Evolutionary conservation across 1,140 invertebrate genomes (phyloP), one percentile per base, ranked within the genome.

Genomic region (Drosophila bipectinata): DNA sequence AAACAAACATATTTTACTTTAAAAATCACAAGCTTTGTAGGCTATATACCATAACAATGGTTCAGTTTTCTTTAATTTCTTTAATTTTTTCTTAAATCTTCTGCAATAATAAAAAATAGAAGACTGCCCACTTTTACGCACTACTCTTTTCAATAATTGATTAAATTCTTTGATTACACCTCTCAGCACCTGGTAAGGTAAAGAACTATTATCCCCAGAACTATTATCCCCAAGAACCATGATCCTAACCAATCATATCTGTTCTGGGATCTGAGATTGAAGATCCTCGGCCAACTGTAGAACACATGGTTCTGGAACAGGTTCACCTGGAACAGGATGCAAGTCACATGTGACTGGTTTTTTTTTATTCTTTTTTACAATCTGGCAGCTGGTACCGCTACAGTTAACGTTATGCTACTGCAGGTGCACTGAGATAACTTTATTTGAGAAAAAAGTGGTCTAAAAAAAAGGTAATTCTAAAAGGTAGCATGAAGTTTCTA

Each of bases 241-340:
- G 10, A 12, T 37, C 34, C 34, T 37, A 37, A n/a, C 34, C 34
- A 37, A n/a, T 37, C 34, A 37, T 24, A 41, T 44, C 48, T 12
- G 18, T 37, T 53, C 14, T 10, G 15, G 12, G 47, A 41, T 44
- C 48, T 6, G 18, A 28, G 26, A 37, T 53, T 10, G 10, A 8
- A 24, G 47, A 49, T 26, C 47, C 47, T 28, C 15, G 4, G 39
- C 26, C 34, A 39, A n/a, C 6, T 2, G n/a, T 0, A 44, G 41
- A 44, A 26, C 45, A 63, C 63, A 67, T 67, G 63, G 37, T 24
- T 32, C 12, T 26, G 21, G 34, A 56, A 56, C 64, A 30, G 52
- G 66, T 69, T 49, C n/a, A 3, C 26, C 9, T 9, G 30, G 4
- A 67, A 67, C 63, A 64, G 63, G 63, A 64, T 67, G 51, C 63